Evolutionary conservation across 2,113 vertebrate species (phyloP).

Genomic region (Anthoscopus minutus): DNA sequence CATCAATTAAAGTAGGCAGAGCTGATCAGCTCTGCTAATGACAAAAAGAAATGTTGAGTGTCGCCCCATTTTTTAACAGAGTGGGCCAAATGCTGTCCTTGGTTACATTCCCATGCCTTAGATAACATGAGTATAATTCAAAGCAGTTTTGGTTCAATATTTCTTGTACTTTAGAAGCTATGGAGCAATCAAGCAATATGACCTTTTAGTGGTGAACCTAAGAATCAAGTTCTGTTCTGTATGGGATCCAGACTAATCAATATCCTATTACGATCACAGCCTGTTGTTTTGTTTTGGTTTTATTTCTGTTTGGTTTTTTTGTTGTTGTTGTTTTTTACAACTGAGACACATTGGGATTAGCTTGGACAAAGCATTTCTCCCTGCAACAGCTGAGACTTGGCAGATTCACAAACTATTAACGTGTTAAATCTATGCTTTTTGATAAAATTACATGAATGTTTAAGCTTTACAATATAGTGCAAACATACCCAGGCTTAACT

Average conservation of each 20-base stretch:
- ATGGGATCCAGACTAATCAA: slow-evolving; percentile 89
- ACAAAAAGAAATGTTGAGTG: neutral
- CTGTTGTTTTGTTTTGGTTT: neutral
- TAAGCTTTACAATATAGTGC: neutral
- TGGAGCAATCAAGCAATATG: slow-evolving; percentile 79
- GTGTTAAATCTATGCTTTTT: slow-evolving; percentile 7
- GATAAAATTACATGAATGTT: neutral
- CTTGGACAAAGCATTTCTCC: neutral
- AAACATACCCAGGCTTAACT: neutral
- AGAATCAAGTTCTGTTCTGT: slow-evolving; percentile 78
- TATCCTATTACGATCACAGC: slow-evolving; percentile 85
- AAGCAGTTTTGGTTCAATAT: slow-evolving; percentile 53
- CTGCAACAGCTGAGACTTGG: neutral
- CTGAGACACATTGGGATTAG: neutral
- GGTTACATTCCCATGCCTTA: neutral
- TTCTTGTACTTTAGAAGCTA: slow-evolving; percentile 68
- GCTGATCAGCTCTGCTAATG: neutral
- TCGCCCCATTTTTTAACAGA: slow-evolving; percentile 15
- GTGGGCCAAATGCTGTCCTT: neutral
- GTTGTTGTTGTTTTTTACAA: neutral
- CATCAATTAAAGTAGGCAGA: neutral
- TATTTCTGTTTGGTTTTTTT: no score
- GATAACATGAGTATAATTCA: slow-evolving; percentile 27
- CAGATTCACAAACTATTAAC: neutral
- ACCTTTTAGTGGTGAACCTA: slow-evolving; percentile 84